A percentile compares a stretch with the other conserved stretches of the same genome.
Conservation (phyloP, 2,113 vertebrate species). For the Otus sunia region DNA sequence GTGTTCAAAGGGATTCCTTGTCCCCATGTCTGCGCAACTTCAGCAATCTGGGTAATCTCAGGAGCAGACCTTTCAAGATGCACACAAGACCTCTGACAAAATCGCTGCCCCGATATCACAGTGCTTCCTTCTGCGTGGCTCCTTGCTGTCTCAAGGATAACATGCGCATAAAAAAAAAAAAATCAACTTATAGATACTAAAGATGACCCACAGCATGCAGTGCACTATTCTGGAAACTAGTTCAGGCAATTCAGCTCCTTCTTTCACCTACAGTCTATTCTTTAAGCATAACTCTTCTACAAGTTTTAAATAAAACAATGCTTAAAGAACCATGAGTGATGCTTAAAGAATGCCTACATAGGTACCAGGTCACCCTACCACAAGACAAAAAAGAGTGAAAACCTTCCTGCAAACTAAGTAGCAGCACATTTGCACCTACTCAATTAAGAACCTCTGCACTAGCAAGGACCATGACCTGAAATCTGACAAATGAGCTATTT, state of each 20-base stretch:
- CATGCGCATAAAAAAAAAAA: neutral
- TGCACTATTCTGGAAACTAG: neutral
- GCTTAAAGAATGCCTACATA: neutral
- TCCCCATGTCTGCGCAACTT: neutral
- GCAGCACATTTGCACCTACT: neutral
- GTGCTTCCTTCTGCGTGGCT: neutral
- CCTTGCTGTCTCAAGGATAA: neutral
- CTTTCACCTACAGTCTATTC: neutral
- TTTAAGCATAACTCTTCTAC: neutral
- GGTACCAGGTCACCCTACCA: neutral
- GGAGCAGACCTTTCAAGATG: neutral
- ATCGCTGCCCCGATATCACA: neutral
- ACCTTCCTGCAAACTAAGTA: neutral
- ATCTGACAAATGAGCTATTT: neutral
- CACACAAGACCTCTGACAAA: constrained; percentile 18
- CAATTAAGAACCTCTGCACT: neutral
- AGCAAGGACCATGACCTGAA: neutral
- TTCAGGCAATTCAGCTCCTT: neutral
- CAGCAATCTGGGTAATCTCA: constrained; percentile 1
- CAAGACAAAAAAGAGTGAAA: neutral
- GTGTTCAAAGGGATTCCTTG: constrained; percentile 27
- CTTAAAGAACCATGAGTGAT: neutral
- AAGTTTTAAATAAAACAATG: neutral
- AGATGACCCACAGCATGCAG: neutral
- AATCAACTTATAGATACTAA: neutral